Percentiles rank a stretch among this genome's conserved stretches.
Evolutionary conservation across 2,113 vertebrate species (phyloP).

Genomic region (Coturnix japonica): DNA sequence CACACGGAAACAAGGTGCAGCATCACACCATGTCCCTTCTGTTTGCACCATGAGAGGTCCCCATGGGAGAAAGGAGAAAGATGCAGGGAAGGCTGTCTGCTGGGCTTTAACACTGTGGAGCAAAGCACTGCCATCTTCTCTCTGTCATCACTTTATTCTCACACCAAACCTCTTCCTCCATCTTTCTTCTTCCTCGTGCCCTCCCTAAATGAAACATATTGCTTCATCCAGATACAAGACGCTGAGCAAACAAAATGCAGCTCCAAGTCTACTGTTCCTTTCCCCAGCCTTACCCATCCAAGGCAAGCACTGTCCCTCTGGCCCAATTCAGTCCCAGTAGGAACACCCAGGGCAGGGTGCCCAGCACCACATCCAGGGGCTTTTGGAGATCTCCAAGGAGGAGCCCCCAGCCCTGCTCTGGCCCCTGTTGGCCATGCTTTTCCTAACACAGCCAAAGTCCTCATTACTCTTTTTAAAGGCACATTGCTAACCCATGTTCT

Average conservation of each 20-base stretch:
- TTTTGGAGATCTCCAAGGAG: background rate
- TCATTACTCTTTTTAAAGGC: background rate
- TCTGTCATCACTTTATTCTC: background rate
- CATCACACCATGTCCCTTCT: accelerated
- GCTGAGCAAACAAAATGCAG: conserved; percentile 20
- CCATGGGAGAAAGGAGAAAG: background rate
- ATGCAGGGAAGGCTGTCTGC: background rate
- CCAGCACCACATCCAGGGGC: background rate
- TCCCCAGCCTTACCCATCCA: background rate
- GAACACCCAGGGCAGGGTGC: background rate
- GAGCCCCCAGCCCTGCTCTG: too few species aligned
- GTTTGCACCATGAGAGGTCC: background rate
- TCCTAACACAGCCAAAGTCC: background rate
- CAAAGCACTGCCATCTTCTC: background rate
- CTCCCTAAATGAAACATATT: background rate
- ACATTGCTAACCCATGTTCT: background rate
- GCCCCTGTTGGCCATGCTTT: background rate
- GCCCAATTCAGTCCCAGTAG: too few species aligned
- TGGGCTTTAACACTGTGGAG: background rate
- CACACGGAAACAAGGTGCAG: background rate
- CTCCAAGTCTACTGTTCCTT: conserved; percentile 43
- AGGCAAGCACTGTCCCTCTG: background rate
- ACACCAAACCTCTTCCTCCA: background rate
- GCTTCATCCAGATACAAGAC: conserved; percentile 5
- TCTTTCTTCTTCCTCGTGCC: background rate